Evolutionary conservation across 2,113 vertebrate genomes (phyloP).

Genomic region (Malurus melanocephalus): DNA sequence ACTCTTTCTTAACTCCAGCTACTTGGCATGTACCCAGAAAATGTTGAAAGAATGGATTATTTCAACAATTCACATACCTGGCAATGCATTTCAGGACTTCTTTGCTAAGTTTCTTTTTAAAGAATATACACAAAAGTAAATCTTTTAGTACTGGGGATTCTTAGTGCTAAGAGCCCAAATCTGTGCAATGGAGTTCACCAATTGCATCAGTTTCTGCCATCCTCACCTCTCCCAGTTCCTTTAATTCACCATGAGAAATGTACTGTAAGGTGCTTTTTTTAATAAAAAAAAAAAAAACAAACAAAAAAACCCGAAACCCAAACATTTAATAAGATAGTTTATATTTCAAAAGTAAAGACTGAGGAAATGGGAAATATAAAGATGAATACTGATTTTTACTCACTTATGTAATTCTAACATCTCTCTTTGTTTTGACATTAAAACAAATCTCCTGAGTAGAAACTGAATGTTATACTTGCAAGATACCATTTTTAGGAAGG

Average conservation of each 20-base stretch:
- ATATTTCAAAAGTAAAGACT: not conserved
- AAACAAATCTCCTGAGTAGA: not conserved
- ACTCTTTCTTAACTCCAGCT: not conserved
- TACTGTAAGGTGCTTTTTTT: not conserved
- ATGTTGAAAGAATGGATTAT: not conserved
- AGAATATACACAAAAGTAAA: not conserved
- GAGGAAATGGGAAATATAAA: not conserved
- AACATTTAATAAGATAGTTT: not conserved
- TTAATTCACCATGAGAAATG: not conserved
- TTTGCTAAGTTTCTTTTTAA: not conserved
- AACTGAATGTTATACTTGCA: not conserved
- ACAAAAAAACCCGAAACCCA: not conserved
- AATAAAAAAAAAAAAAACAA: not conserved
- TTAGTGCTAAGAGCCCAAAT: not conserved
- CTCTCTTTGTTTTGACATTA: not conserved
- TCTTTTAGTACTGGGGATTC: not conserved
- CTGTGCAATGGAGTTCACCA: not conserved
- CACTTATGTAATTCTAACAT: not conserved
- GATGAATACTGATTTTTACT: not conserved
- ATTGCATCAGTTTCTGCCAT: not conserved
- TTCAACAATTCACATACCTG: not conserved
- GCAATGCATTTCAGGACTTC: not conserved
- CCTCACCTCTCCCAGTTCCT: not conserved
- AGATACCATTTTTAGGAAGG: not conserved
- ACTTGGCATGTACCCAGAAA: not conserved